phyloP scores from a whole-genome alignment of 2,888 invertebrate species.

The Calameuta filiformis region DNA sequence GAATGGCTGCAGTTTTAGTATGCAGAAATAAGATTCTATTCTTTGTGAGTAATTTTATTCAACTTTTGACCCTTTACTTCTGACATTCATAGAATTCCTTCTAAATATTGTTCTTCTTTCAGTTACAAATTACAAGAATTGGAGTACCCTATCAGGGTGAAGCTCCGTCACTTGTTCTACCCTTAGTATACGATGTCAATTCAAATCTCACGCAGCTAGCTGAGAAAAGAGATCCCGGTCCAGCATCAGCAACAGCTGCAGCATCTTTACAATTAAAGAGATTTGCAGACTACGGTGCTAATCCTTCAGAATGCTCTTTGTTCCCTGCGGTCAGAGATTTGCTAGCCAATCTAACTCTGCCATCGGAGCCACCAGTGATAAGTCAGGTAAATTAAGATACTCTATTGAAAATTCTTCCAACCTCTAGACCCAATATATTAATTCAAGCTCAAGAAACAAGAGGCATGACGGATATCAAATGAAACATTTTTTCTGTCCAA shows the following conservation, averaged over 20 bases:
- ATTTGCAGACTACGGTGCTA: constrained; percentile 80
- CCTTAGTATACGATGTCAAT: constrained; percentile 89
- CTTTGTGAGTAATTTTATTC: constrained; percentile 76
- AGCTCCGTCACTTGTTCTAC: constrained; percentile 82
- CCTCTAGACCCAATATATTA: neutral
- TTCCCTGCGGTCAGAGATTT: constrained; percentile 93
- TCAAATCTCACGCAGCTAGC: constrained; percentile 89
- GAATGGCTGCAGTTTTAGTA: constrained; percentile 87
- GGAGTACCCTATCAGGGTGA: constrained; percentile 74
- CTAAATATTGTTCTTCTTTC: constrained; percentile 38
- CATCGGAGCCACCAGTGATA: constrained; percentile 78
- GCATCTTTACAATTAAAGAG: constrained; percentile 75
- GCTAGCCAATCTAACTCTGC: constrained; percentile 83
- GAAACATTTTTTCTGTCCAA: constrained; percentile 20
- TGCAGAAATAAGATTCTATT: constrained; percentile 90
- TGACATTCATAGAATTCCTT: neutral
- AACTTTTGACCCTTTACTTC: neutral
- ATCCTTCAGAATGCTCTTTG: constrained; percentile 84
- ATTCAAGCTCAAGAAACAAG: neutral
- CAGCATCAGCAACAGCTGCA: constrained; percentile 72
- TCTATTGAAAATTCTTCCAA: neutral
- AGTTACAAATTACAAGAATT: constrained; percentile 82
- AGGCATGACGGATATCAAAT: neutral
- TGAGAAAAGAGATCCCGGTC: constrained; percentile 79
- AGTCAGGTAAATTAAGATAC: constrained; percentile 47